Evolutionary conservation across 2,113 vertebrate genomes (phyloP).

Genomic region (Aptenodytes patagonicus): DNA sequence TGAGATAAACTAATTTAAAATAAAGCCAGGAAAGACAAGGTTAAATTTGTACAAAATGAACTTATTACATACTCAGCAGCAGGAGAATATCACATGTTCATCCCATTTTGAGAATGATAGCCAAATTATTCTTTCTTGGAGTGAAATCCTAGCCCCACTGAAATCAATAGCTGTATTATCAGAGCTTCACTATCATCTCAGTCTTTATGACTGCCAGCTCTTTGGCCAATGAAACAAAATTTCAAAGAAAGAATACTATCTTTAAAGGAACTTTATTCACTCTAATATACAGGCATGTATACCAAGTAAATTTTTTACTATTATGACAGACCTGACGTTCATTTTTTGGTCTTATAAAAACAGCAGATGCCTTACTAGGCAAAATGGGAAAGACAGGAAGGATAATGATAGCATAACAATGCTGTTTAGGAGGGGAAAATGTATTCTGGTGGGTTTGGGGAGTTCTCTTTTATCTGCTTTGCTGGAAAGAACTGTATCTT

Average conservation of each 20-base stretch:
- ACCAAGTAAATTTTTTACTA: not conserved
- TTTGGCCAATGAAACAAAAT: not conserved
- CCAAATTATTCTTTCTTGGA: not conserved
- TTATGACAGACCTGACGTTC: not conserved
- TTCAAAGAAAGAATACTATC: not conserved
- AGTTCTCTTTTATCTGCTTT: slow-evolving; percentile 13
- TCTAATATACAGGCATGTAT: not conserved
- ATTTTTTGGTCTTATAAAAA: not conserved
- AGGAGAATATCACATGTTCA: not conserved
- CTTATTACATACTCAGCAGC: not conserved
- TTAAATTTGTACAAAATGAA: not conserved
- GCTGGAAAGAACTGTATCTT: not conserved
- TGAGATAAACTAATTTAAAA: not conserved
- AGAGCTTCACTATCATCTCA: not conserved
- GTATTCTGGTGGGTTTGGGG: not conserved
- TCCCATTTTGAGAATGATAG: not conserved
- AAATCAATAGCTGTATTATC: not conserved
- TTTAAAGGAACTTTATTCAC: not conserved
- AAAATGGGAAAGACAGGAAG: not conserved
- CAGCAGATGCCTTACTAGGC: not conserved
- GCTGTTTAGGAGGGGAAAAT: not conserved
- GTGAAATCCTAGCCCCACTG: not conserved
- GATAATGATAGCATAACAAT: not conserved
- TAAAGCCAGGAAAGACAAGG: not conserved
- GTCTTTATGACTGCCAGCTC: not conserved